Conservation (phyloP, 2,888 invertebrate genomes). For the Anthrax anthrax region DNA sequence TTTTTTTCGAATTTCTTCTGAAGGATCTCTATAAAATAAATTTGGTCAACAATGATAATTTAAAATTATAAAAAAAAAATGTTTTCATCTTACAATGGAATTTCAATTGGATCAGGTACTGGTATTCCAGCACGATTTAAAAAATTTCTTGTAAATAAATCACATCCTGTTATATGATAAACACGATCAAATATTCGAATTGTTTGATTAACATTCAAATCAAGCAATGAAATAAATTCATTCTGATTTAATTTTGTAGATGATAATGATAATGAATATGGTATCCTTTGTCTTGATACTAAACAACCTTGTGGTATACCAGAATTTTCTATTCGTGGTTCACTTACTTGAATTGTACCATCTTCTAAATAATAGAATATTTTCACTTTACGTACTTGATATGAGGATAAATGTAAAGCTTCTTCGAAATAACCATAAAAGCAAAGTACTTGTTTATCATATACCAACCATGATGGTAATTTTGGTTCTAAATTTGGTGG, state of each 20-base stretch:
- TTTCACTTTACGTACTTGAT: constrained; percentile 61
- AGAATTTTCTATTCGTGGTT: constrained; percentile 69
- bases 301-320: constrained; percentile 74
- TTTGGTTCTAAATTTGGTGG: constrained; percentile 59
- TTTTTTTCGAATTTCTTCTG: constrained; percentile 34
- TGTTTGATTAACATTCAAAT: constrained; percentile 72
- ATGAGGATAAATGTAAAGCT: constrained; percentile 48
- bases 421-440: constrained; percentile 33
- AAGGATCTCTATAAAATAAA: constrained; percentile 32
- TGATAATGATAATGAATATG: constrained; percentile 56
- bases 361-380: constrained; percentile 83
- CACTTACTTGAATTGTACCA: constrained; percentile 76
- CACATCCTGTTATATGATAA: constrained; percentile 71
- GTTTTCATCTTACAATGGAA: constrained; percentile 35
- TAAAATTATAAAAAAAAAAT: too few relatives aligned
- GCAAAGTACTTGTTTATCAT: constrained; percentile 63
- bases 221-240: constrained; percentile 67
- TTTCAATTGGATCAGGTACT: constrained; percentile 53
- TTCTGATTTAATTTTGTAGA: too few relatives aligned
- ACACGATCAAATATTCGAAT: constrained; percentile 67
- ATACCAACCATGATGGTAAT: constrained; percentile 73
- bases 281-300: constrained; percentile 68
- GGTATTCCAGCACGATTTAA: constrained; percentile 70
- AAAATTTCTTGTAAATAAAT: constrained; percentile 73
- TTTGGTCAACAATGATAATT: too few relatives aligned